These are phyloP conservation scores for Rafetus swinhoei DNA, from an alignment of 2,113 vertebrate genomes.

Conservation along the genomic window DNA sequence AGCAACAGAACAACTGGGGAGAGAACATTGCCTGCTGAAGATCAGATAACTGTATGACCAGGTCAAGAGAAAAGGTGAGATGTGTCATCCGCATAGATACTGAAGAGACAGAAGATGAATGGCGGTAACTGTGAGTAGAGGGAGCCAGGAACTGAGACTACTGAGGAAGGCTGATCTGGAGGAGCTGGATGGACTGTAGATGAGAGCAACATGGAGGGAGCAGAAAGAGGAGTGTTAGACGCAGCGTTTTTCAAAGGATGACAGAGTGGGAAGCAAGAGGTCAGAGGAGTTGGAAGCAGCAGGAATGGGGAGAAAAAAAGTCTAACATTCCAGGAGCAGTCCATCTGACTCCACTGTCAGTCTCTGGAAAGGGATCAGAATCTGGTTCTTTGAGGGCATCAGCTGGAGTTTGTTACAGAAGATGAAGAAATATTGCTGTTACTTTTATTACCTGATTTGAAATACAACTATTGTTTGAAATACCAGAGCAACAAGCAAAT, in stretches of 20 bases:
- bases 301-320: neutral
- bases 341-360: neutral
- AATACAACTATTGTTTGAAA: neutral
- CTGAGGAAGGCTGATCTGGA: too few relatives aligned
- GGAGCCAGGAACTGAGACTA: too few relatives aligned
- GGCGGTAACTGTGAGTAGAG: too few relatives aligned
- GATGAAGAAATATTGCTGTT: neutral
- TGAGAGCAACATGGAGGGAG: neutral
- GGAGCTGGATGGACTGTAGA: neutral
- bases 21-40: too few relatives aligned
- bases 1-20: too few relatives aligned
- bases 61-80: too few relatives aligned
- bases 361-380: neutral
- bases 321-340: neutral
- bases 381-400: neutral
- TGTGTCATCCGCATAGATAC: too few relatives aligned
- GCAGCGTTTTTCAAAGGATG: neutral
- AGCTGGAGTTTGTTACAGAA: neutral
- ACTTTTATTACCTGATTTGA: neutral
- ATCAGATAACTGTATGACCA: too few relatives aligned
- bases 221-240: neutral
- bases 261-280: neutral
- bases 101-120: too few relatives aligned
- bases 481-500: neutral
- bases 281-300: neutral